These are phyloP conservation scores for Tachina lurida DNA, from an alignment of 2,888 invertebrate species.

Conservation along the genomic window DNA sequence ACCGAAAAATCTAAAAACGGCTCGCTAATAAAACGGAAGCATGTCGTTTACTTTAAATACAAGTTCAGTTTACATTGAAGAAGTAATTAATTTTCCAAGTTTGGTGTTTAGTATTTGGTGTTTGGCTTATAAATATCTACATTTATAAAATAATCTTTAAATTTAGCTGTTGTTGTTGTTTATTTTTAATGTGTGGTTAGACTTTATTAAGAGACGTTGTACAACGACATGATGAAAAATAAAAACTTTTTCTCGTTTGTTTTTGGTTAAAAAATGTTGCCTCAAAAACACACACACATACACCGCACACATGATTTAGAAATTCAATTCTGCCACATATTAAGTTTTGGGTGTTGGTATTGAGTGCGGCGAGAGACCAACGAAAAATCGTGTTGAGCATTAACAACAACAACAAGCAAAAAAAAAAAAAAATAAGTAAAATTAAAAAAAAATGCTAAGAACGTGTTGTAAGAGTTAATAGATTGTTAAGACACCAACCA, in stretches of 20 bases:
- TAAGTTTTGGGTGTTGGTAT: slow-evolving; percentile 15
- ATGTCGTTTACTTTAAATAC: slow-evolving; percentile 59
- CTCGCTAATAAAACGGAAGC: slow-evolving; percentile 68
- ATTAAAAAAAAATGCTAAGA: slow-evolving; percentile 24
- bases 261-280: slow-evolving; percentile 24
- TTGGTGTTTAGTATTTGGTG: slow-evolving; percentile 36
- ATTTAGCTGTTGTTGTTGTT: slow-evolving; percentile 19
- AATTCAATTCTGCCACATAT: not conserved
- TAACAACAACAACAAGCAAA: too few relatives aligned
- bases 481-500: slow-evolving; percentile 48
- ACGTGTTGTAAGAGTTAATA: slow-evolving; percentile 59
- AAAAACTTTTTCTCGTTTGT: not conserved
- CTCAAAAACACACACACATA: not conserved
- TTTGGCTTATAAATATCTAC: not conserved
- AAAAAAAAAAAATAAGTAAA: not conserved
- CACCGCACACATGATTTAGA: not conserved
- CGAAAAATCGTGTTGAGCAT: slow-evolving; percentile 31
- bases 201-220: slow-evolving; percentile 31
- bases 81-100: slow-evolving; percentile 67
- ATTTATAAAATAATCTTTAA: slow-evolving; percentile 38
- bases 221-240: not conserved
- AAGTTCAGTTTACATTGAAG: slow-evolving; percentile 65
- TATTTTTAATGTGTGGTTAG: slow-evolving; percentile 8
- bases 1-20: slow-evolving; percentile 18
- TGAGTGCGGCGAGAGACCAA: not conserved